These are phyloP conservation scores for Pseudococcus viburni DNA, from an alignment of 2,888 invertebrate species.

Conservation along the genomic window DNA sequence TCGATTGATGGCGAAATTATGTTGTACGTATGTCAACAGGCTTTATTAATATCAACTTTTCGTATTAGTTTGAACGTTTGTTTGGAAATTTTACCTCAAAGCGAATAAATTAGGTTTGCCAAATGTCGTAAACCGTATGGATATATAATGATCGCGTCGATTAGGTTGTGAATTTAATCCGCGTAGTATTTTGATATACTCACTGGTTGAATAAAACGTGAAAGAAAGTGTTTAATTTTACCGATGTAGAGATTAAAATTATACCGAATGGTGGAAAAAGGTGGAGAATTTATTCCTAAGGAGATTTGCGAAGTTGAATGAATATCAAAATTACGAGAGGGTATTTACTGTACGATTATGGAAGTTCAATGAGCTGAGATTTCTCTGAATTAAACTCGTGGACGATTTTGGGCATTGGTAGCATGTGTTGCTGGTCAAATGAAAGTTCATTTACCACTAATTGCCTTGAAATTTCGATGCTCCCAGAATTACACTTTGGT, in stretches of 20 bases:
- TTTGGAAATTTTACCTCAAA: constrained; percentile 6
- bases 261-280: not conserved
- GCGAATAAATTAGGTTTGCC: not conserved
- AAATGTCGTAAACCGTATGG: constrained; percentile 7
- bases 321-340: too few species aligned
- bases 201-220: not conserved
- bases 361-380: too few species aligned
- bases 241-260: not conserved
- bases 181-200: not conserved
- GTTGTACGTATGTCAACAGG: constrained; percentile 13
- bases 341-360: too few species aligned
- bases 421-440: too few species aligned
- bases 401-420: too few species aligned
- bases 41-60: constrained; percentile 36
- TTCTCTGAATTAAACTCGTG: too few species aligned
- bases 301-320: not conserved
- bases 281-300: not conserved
- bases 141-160: constrained; percentile 3
- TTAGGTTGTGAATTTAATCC: constrained; percentile 14
- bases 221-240: not conserved
- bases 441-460: too few species aligned
- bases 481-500: too few species aligned
- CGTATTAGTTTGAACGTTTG: constrained; percentile 28
- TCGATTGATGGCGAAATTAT: constrained; percentile 16
- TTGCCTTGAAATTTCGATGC: too few species aligned